Base-by-base conservation (phyloP, 2,797 vertebrate genomes). In the Cryptoblepharus egeriae region DNA sequence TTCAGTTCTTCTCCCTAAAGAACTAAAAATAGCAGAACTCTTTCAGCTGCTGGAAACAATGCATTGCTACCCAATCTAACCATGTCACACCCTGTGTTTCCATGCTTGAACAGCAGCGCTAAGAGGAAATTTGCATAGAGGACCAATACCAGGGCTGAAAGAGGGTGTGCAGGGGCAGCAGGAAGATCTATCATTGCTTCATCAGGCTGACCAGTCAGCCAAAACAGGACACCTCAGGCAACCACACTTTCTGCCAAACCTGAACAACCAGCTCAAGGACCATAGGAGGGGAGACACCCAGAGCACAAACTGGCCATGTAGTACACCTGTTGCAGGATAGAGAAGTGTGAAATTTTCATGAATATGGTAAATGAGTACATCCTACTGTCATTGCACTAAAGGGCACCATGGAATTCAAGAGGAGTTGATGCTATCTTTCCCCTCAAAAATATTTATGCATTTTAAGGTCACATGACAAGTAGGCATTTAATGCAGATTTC, bases 381-480 rank as follows among this genome's bases (percentile, higher is more conserved):
- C 57, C 73, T 60, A 55, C 68, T 82, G 64, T 42, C 60, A 52
- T 80, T 80, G 60, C 42, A 69, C 37, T 75, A 68, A 75, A 69
- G n/a, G 55, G 64, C 39, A 76, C 16, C 60, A 57, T 76, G 55
- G 45, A 32, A 39, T 60, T 75, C n/a, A 61, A 55, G 55, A 58
- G 30, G 55, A 45, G 26, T 18, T 20, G 30, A 26, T 57, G 32
- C 65, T 52, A 69, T 4, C 55, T 75, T 61, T 8, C 10, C 10
- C 37, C 49, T 28, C 57, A 24, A 22, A 35, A 49, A 49, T 49
- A 49, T 26, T 26, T 52, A 32, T 69, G 72, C 24, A 10, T 75
- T 75, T 28, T 35, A 60, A 76, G 32, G 35, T 55, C 35, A 57
- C 37, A 9, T 69, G 67, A 69, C n/a, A 60, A 45, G 30, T 18